phyloP scores from a whole-genome alignment of 2,888 invertebrate genomes.

The Pyrochroa serraticornis region DNA sequence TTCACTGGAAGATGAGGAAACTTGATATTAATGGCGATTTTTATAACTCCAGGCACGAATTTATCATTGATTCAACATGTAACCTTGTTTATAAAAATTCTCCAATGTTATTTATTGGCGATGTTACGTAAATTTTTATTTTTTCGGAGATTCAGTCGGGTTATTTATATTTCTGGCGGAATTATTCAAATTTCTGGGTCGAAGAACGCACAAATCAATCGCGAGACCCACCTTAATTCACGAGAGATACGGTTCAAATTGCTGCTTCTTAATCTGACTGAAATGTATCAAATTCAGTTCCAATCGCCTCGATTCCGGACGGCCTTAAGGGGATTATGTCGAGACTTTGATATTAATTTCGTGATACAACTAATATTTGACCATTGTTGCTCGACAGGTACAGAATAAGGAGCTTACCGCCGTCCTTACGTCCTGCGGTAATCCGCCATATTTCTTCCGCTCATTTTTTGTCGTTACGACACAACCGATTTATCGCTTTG shows the following conservation, averaged over 20 bases:
- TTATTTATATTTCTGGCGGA: background rate
- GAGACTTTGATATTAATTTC: constrained; percentile 31
- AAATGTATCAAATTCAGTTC: constrained; percentile 18
- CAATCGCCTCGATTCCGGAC: background rate
- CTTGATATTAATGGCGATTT: constrained; percentile 37
- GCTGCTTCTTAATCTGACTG: constrained; percentile 15
- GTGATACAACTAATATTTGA: constrained; percentile 20
- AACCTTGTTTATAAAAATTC: constrained; percentile 5
- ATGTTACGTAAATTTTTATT: constrained; percentile 2
- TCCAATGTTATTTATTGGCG: background rate
- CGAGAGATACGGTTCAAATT: background rate
- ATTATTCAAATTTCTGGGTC: background rate
- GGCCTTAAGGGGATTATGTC: constrained; percentile 34
- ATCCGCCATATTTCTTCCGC: background rate
- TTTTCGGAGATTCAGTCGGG: background rate
- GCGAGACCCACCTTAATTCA: too few relatives aligned
- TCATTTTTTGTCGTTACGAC: too few relatives aligned
- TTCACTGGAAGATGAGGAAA: constrained; percentile 40
- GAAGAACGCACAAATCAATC: background rate
- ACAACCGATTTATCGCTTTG: too few relatives aligned
- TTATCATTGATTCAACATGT: constrained; percentile 30
- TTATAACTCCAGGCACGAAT: constrained; percentile 28
- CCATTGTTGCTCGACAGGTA: constrained; percentile 24
- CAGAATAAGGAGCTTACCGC: constrained; percentile 26
- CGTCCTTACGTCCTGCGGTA: constrained; percentile 3